Conservation (phyloP, 2,888 invertebrate species). For the Maniola hyperantus region DNA sequence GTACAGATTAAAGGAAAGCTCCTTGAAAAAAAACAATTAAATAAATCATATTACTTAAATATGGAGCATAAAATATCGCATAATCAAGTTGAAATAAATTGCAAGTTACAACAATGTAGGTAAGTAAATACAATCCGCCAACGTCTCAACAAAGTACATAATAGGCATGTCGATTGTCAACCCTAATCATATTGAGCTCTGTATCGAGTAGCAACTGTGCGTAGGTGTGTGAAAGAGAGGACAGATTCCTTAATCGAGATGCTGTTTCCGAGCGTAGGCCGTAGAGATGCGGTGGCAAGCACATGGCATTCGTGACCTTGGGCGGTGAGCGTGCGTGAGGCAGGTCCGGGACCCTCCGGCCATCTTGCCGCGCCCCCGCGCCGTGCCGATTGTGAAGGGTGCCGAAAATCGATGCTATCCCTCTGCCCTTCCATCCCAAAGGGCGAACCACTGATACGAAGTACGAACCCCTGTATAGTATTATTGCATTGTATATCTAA, state of each 20-base stretch:
- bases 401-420: slow-evolving; percentile 80
- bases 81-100: too few relatives aligned
- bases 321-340: slow-evolving; percentile 69
- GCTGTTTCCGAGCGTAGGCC: slow-evolving; percentile 74
- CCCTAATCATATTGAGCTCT: slow-evolving; percentile 47
- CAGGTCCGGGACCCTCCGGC: slow-evolving; percentile 77
- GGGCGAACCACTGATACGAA: slow-evolving; percentile 64
- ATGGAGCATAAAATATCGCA: too few relatives aligned
- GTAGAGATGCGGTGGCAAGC: slow-evolving; percentile 61
- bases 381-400: slow-evolving; percentile 57
- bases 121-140: neutral
- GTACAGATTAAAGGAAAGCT: too few relatives aligned
- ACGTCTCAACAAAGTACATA: neutral
- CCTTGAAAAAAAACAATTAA: neutral
- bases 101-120: too few relatives aligned
- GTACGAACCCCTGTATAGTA: slow-evolving; percentile 46
- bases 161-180: slow-evolving; percentile 42
- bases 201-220: slow-evolving; percentile 57
- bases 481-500: slow-evolving; percentile 31
- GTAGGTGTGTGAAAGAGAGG: slow-evolving; percentile 54
- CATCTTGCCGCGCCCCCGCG: slow-evolving; percentile 64
- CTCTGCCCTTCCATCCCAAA: slow-evolving; percentile 66
- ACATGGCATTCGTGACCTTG: slow-evolving; percentile 75
- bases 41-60: too few relatives aligned
- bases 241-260: slow-evolving; percentile 59